phyloP scores from a whole-genome alignment of 2,797 vertebrate species.

The Melanotaenia pygmaea region DNA sequence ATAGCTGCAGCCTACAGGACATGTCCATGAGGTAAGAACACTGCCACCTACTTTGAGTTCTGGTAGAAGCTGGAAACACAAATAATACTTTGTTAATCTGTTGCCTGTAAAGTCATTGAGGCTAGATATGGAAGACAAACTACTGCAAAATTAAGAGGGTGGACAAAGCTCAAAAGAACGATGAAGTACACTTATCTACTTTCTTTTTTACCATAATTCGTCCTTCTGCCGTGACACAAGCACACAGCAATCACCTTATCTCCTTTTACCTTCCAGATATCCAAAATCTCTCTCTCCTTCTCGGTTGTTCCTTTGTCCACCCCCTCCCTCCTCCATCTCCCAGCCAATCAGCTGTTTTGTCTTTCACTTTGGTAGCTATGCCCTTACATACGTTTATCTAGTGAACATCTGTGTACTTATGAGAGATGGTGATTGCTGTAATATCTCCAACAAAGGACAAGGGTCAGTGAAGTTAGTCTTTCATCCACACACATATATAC shows the following conservation, averaged over 20 bases:
- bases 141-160: background rate
- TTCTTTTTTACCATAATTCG: conserved; percentile 36
- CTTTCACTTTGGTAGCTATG: conserved; percentile 13
- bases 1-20: background rate
- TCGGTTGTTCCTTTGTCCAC: background rate
- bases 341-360: conserved; percentile 48
- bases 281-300: background rate
- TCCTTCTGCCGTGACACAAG: conserved; percentile 83
- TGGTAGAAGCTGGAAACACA: background rate
- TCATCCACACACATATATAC: conserved; percentile 26
- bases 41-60: background rate
- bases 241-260: conserved; percentile 79
- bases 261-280: conserved; percentile 71
- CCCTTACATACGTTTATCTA: conserved; percentile 24
- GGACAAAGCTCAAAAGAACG: background rate
- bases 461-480: conserved; percentile 81
- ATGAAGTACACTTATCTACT: conserved; percentile 3
- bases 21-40: background rate
- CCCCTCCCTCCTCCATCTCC: background rate
- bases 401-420: background rate
- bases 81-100: background rate
- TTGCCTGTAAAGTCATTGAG: background rate
- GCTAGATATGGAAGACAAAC: background rate
- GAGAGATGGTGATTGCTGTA: conserved; percentile 84
- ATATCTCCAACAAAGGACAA: conserved; percentile 81